These are phyloP conservation scores for Synergus umbraculus DNA, from an alignment of 2,888 invertebrate species.

Conservation along the genomic window DNA sequence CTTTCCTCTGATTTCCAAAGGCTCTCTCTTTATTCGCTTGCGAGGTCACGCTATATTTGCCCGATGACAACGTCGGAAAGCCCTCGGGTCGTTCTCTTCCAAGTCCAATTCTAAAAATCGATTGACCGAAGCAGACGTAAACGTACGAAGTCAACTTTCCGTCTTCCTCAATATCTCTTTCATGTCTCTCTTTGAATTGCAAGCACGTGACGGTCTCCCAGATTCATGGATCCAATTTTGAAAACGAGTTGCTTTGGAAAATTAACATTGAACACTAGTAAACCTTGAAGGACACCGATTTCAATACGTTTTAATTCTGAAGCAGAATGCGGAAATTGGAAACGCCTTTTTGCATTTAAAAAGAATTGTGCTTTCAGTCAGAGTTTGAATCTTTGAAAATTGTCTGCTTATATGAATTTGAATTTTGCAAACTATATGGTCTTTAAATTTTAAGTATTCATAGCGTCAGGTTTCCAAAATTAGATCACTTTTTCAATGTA, in stretches of 20 bases:
- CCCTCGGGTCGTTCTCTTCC: constrained; percentile 20
- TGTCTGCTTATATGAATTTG: too few relatives aligned
- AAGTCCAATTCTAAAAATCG: constrained; percentile 33
- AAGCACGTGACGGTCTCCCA: not conserved
- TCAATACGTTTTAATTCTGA: too few relatives aligned
- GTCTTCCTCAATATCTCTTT: not conserved
- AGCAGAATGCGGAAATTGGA: too few relatives aligned
- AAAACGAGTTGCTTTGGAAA: too few relatives aligned
- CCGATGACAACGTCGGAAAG: constrained; percentile 23
- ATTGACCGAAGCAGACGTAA: constrained; percentile 28
- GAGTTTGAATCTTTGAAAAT: too few relatives aligned
- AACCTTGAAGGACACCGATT: too few relatives aligned
- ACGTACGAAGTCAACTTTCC: constrained; percentile 12
- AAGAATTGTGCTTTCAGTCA: too few relatives aligned
- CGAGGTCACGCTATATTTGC: constrained; percentile 23
- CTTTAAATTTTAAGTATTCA: not conserved
- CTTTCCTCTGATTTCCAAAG: constrained; percentile 28
- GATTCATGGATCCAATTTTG: not conserved
- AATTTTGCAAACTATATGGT: too few relatives aligned
- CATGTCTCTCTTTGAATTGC: not conserved
- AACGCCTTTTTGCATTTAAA: too few relatives aligned
- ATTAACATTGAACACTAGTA: too few relatives aligned
- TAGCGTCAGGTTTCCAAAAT: not conserved
- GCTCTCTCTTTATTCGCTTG: constrained; percentile 17
- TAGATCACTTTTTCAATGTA: too few relatives aligned